Evolutionary conservation across 2,113 vertebrate genomes (phyloP).

Genomic region (Orthonyx spaldingii): DNA sequence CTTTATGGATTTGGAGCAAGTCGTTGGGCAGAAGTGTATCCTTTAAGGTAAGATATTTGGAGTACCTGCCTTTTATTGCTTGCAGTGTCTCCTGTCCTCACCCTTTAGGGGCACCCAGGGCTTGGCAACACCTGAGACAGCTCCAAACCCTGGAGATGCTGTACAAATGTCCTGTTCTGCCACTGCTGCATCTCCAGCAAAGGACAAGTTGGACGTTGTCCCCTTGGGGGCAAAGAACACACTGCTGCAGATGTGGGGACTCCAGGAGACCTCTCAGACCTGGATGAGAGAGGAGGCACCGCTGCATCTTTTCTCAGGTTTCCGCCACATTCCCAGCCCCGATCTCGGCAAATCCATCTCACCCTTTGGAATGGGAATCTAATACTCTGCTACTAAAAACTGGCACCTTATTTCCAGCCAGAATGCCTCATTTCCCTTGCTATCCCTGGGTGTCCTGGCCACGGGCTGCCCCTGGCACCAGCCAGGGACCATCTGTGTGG

Average conservation of each 20-base stretch:
- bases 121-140: not conserved
- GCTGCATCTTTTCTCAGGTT: not conserved
- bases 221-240: not conserved
- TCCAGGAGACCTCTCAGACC: not conserved
- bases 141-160: not conserved
- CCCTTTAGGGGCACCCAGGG: not conserved
- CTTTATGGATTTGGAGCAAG: not conserved
- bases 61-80: not conserved
- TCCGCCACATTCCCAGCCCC: accelerated
- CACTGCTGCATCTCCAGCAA: not conserved
- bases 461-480: not conserved
- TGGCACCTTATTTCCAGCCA: slow-evolving; percentile 14
- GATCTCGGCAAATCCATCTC: not conserved
- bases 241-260: not conserved
- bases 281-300: not conserved
- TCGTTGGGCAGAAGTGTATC: not conserved
- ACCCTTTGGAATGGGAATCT: not conserved
- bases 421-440: slow-evolving; percentile 47
- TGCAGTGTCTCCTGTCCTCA: not conserved
- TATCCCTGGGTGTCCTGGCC: slow-evolving; percentile 38
- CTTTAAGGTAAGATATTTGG: not conserved
- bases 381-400: not conserved
- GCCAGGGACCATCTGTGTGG: not conserved
- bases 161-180: not conserved
- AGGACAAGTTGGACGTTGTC: not conserved